Evolutionary conservation across 1,140 invertebrate genomes (phyloP), one percentile per base, ranked within the genome.

Genomic region (Nephotettix cincticeps): DNA sequence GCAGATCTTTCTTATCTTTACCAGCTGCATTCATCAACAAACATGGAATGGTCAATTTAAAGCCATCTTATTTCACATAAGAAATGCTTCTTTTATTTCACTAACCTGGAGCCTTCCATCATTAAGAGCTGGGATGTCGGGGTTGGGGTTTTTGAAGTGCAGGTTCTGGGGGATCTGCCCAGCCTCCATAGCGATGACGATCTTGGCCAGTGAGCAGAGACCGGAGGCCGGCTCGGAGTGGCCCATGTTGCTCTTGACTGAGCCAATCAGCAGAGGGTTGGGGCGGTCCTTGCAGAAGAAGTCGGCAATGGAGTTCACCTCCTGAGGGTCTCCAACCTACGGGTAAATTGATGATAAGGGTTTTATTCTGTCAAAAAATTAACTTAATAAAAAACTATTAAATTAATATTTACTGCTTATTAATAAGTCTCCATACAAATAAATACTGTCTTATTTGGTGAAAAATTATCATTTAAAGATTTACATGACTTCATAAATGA

Each of bases 161-260:
- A 99, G 83, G 83, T 99, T 99, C 17, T 84, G 86, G 1, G 97
- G 96, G 72, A 99, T 94, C 1, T 91, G 80, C 32, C 91, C 91
- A 29, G 85, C 78, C 81, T 98, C 93, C 91, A 98, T 96, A 1
- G 95, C 91, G 65, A 98, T 89, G 1, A 98, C 75, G n/a, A 94
- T 84, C 80, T 99, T 98, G 1, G 92, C 93, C 58, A 98, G 83
- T 0, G 94, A 92, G 78, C 94, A 95, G 0, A 97, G 79, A 40
- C 94, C 94, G 73, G 96, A 98, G 0, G 95, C 94, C 2, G 96
- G 92, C 81, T 99, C 97, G 2, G 96, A 90, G 78, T 99, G 97
- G 0, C 97, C 97, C 94, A 99, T 97, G 81, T 99, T 99, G 0
- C 94, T 96, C 80, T 99, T 99, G 0, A 98, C 92, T 0, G 96